A percentile compares a stretch with the other conserved stretches of the same genome.
Conservation (phyloP, 2,888 invertebrate species). For the Chironomus riparius region DNA sequence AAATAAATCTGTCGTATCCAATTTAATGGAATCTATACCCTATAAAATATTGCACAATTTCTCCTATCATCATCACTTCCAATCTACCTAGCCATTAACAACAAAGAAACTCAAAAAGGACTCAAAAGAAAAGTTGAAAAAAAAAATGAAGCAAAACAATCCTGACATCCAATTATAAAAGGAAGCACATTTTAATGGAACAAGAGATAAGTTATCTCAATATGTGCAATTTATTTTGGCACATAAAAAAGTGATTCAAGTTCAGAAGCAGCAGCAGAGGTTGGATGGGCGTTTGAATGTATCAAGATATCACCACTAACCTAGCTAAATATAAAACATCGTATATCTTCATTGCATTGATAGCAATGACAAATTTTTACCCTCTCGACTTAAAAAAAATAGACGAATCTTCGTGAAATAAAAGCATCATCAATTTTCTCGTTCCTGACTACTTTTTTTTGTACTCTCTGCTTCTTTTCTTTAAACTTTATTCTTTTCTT, state of each 20-base stretch:
- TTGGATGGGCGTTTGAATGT: not conserved
- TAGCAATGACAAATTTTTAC: not conserved
- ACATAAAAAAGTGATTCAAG: not conserved
- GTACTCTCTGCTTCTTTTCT: not conserved
- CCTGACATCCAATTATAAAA: no score
- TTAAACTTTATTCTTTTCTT: not conserved
- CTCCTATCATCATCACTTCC: no score
- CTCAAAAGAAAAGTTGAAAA: no score
- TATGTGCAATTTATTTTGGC: not conserved
- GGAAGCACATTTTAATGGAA: no score
- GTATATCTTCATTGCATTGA: not conserved
- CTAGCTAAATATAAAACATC: not conserved
- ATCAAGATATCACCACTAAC: not conserved
- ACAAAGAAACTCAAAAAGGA: no score
- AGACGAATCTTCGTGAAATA: not conserved
- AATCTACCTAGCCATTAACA: no score
- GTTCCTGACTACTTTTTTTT: not conserved
- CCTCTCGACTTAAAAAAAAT: not conserved
- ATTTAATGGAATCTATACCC: no score
- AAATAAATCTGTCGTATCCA: no score
- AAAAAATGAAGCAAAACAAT: no score
- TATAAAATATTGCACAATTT: no score
- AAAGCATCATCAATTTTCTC: slow-evolving; percentile 6
- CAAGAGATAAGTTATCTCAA: no score
- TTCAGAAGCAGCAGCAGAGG: not conserved